Base-by-base conservation (phyloP, 92 coral and sea anemone species). In the Scolanthus callimorphus region DNA sequence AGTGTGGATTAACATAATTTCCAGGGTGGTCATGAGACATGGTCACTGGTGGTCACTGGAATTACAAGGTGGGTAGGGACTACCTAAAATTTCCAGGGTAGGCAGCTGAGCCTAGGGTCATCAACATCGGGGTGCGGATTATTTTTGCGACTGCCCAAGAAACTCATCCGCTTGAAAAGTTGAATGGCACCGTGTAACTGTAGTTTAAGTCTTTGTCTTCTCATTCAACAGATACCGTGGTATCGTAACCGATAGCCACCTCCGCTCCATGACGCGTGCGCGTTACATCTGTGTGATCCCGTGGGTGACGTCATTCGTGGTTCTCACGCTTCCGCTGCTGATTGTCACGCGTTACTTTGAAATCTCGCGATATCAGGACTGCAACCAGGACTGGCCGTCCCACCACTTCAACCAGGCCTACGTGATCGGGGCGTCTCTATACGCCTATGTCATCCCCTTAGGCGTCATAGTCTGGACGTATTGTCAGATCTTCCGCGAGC, bases 251-350 rank as follows among this genome's bases (percentile, higher is more conserved):
- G 75, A 68, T 47, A 68, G 75, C 57, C 75, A 68, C 27, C 56
- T 68, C 1, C 39, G 39, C 9, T 68, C 65, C n/a, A 22, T 46
- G 45, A 68, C 44, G 15, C 38, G 10, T 1, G 75, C 75, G n/a
- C 49, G 51, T 34, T 43, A 38, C 1, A 68, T 68, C 31, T 68
- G 75, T 25, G 10, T n/a, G 2, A 24, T 57, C 0, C 52, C 75
- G 8, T 91, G 97, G 97, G 44, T 91, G 2, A 17, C 65, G n/a
- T 88, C 97, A 0, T 67, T 91, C 51, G 60, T 88, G 1, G 67
- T 83, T 12, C 82, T 83, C 27, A 53, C 91, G 0, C 27, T 83
- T 2, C 97, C 97, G 11, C 66, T 91, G 39, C 71, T 78, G 65
- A 59, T 87, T 31, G 84, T 67, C 54, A 83, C 82, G 89, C 63